phyloP scores from a whole-genome alignment of 2,113 vertebrate genomes.

The Leptocoma aspasia region DNA sequence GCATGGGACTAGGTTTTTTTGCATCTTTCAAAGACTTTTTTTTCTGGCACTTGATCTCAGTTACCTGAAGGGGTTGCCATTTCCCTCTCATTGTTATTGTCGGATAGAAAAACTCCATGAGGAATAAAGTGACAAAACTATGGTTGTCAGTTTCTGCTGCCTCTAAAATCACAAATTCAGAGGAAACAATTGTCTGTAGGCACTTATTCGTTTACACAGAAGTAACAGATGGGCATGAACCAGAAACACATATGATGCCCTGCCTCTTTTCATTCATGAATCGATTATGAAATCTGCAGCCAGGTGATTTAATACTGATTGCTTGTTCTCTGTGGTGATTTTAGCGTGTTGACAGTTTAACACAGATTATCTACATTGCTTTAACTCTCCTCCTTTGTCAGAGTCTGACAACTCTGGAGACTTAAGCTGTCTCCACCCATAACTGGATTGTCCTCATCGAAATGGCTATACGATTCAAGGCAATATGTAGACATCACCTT shows the following conservation, averaged over 20 bases:
- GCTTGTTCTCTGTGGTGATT: background rate
- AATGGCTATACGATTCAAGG: background rate
- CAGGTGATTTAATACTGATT: background rate
- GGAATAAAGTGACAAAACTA: background rate
- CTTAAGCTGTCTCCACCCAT: background rate
- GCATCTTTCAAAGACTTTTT: background rate
- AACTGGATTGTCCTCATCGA: background rate
- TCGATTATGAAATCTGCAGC: background rate
- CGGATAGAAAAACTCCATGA: background rate
- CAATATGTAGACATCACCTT: background rate
- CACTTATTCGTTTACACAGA: background rate
- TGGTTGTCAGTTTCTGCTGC: background rate
- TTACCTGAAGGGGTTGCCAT: background rate
- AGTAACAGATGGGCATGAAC: background rate
- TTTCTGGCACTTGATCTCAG: background rate
- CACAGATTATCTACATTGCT: background rate
- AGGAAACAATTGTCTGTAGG: background rate
- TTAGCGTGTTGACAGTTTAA: background rate
- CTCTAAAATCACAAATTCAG: background rate
- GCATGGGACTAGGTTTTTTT: background rate
- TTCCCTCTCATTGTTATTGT: background rate
- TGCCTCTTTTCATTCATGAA: background rate
- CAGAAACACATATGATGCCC: background rate
- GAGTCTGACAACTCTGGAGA: background rate
- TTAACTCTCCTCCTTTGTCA: background rate